Percentiles rank a stretch among this genome's conserved stretches.
phyloP scores from a whole-genome alignment of 1,140 invertebrate species.

The Pseudomyrmex dendroicus region DNA sequence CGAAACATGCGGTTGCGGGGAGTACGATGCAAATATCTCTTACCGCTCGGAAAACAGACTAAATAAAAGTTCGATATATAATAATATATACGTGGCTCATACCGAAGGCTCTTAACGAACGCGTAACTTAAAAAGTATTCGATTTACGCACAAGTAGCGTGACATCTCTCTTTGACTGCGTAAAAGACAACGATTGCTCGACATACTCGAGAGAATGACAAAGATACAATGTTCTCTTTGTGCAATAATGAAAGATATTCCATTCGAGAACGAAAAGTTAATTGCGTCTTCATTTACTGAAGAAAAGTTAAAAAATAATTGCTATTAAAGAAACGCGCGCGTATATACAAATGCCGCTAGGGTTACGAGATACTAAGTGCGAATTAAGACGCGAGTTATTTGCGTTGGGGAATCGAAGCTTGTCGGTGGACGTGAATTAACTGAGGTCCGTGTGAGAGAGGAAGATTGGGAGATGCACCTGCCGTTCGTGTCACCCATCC shows the following conservation, averaged over 20 bases:
- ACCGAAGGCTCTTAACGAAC: constrained; percentile 18
- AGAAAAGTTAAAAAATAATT: constrained; percentile 35
- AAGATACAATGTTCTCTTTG: constrained; percentile 35
- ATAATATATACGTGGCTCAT: not conserved
- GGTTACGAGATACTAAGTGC: constrained; percentile 47
- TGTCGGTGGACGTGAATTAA: constrained; percentile 62
- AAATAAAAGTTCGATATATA: not conserved
- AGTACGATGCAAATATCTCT: constrained; percentile 46
- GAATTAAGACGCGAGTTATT: constrained; percentile 53
- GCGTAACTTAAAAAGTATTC: constrained; percentile 14
- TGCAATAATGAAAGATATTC: constrained; percentile 23
- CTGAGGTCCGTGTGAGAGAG: constrained; percentile 44
- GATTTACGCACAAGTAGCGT: not conserved
- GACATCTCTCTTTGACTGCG: constrained; percentile 6
- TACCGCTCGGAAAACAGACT: not conserved
- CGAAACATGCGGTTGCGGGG: not conserved
- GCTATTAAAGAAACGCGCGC: constrained; percentile 48
- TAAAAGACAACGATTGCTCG: constrained; percentile 29
- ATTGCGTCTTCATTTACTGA: constrained; percentile 6
- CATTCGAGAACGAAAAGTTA: constrained; percentile 26
- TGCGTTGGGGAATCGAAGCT: constrained; percentile 55
- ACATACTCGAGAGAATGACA: constrained; percentile 45
- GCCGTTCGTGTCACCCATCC: constrained; percentile 57
- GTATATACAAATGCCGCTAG: constrained; percentile 22
- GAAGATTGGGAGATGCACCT: constrained; percentile 66